These are phyloP conservation scores for Patella vulgata DNA, from an alignment of 1,140 invertebrate species.

Conservation along the genomic window DNA sequence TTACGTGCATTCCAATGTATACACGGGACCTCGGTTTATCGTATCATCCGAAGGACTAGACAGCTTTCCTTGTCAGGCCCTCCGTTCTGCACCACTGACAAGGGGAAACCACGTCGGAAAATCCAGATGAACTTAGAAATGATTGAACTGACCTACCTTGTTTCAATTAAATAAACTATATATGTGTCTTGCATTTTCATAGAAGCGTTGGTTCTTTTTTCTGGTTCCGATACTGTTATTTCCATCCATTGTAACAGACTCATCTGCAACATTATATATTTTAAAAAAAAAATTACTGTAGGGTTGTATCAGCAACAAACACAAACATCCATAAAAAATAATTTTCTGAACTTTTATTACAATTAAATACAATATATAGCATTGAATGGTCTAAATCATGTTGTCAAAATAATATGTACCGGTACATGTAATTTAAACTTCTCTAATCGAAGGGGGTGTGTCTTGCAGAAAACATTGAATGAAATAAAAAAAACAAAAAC, in stretches of 20 bases:
- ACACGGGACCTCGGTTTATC: too few species aligned
- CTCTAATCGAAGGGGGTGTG: neutral
- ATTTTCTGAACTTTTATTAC: neutral
- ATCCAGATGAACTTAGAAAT: too few species aligned
- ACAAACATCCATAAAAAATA: slow-evolving; percentile 4
- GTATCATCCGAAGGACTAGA: too few species aligned
- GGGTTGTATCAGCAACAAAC: too few species aligned
- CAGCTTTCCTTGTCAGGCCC: too few species aligned
- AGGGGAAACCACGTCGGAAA: too few species aligned
- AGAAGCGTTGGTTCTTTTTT: slow-evolving; percentile 81
- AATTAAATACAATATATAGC: neutral
- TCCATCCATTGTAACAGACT: slow-evolving; percentile 81
- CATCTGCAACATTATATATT: slow-evolving; percentile 71
- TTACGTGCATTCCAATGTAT: too few species aligned
- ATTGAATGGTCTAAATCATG: neutral
- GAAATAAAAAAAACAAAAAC: too few species aligned
- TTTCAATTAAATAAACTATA: slow-evolving; percentile 85
- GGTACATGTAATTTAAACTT: neutral
- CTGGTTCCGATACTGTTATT: slow-evolving; percentile 84
- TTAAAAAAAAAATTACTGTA: too few species aligned
- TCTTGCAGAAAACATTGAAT: too few species aligned
- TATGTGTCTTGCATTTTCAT: slow-evolving; percentile 85
- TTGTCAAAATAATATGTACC: neutral
- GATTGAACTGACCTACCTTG: slow-evolving; percentile 66
- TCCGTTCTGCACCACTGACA: too few species aligned